Base-by-base conservation (phyloP, 2,797 vertebrate genomes). In the Cottoperca gobio region DNA sequence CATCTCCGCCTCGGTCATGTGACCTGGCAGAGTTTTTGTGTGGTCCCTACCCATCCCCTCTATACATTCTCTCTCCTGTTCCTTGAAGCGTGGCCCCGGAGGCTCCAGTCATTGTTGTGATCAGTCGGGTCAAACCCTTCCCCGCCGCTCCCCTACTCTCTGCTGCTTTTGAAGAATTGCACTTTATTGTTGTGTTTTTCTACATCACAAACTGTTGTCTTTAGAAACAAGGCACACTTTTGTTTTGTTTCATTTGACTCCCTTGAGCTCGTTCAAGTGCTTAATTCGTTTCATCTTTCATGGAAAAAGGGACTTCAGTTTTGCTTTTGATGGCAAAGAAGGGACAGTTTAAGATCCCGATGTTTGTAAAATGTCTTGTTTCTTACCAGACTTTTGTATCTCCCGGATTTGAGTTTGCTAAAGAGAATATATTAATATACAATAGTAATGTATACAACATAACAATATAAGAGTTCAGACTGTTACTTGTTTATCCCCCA, bases 21-120 rank as follows among this genome's bases (percentile, higher is more conserved):
- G 86, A 87, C 83, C 86, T 83, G 67, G 61, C 74, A 82, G 70
- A 62, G 57, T 69, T 87, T 89, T 91, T 91, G 90, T 90, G 78
- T 91, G 71, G 76, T 84, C 70, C 53, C 50, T 62, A 60, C 64
- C 53, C 68, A 67, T 81, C 71, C 59, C 67, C 61, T 71, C 57
- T 64, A 61, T 58, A 54, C 60, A 63, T 57, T 2, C 46, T n/a
- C 54, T 19, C 43, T 2, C 53, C 86, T 83, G 69, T 69, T 84
- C 78, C 78, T 84, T 83, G 79, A 86, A 85, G 86, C 70, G 40
- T 83, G 76, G 73, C 81, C 84, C 26, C 82, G 52, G 72, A 79
- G 83, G 60, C 79, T 84, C 57, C 50, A 46, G 50, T 89, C 88
- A 89, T 83, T 86, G 81, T 87, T 80, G 77, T 76, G 76, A 84